Evolutionary conservation across 2,113 vertebrate genomes (phyloP).

Genomic region (Apteryx owenii): DNA sequence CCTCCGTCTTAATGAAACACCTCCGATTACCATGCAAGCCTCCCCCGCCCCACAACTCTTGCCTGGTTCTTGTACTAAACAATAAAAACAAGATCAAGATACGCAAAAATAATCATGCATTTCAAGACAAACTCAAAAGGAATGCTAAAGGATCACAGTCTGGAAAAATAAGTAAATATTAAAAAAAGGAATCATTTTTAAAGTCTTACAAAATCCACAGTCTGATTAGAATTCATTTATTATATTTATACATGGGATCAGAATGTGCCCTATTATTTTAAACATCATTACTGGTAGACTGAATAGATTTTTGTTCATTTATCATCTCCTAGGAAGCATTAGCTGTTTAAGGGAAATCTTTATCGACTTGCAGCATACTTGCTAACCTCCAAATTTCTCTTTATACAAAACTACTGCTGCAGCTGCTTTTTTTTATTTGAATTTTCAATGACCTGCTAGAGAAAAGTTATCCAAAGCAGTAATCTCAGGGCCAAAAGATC

Average conservation of each 20-base stretch:
- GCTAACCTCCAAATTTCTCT: background rate
- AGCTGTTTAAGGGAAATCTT: background rate
- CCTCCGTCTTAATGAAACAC: constrained; percentile 35
- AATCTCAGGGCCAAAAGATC: background rate
- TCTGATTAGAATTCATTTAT: background rate
- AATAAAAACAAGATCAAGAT: background rate
- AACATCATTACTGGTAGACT: background rate
- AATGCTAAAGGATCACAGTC: background rate
- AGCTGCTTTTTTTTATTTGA: background rate
- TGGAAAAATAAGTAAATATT: background rate
- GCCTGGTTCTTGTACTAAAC: background rate
- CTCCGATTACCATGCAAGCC: constrained; percentile 30
- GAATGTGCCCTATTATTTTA: background rate
- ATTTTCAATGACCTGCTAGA: background rate
- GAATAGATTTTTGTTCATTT: background rate
- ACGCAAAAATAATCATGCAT: background rate
- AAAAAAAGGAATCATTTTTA: background rate
- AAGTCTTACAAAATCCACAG: background rate
- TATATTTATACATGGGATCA: background rate
- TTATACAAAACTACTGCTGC: background rate
- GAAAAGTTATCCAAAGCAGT: background rate
- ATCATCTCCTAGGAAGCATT: background rate
- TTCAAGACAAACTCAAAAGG: background rate
- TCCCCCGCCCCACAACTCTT: background rate
- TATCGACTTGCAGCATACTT: background rate